Evolutionary conservation across 2,113 vertebrate species (phyloP).

Genomic region (Trogon surrucura): DNA sequence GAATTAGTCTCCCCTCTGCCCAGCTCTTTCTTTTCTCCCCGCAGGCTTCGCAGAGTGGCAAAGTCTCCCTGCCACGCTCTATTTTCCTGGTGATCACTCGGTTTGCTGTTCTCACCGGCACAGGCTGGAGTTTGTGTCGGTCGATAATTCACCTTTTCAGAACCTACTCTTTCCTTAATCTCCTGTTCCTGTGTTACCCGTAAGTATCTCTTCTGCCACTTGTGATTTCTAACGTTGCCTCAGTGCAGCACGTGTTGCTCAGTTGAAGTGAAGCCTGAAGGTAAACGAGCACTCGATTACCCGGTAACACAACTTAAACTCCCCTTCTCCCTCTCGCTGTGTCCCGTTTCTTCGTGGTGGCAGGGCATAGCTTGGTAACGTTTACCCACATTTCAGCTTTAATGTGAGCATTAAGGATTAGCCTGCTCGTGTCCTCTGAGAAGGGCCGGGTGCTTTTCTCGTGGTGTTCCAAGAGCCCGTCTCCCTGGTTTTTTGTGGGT

Average conservation of each 20-base stretch:
- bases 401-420: not conserved
- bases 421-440: not conserved
- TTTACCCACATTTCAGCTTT: not conserved
- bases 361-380: not conserved
- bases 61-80: constrained; percentile 92
- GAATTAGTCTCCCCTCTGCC: not conserved
- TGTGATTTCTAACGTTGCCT: not conserved
- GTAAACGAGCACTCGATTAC: not conserved
- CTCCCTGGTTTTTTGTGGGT: not conserved
- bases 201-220: constrained; percentile 77
- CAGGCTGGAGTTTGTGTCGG: constrained; percentile 94
- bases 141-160: constrained; percentile 96
- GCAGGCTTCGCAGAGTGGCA: constrained; percentile 94
- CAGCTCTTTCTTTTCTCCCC: constrained; percentile 15
- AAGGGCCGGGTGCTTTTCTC: not conserved
- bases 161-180: constrained; percentile 94
- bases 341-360: not conserved
- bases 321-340: not conserved
- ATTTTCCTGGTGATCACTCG: constrained; percentile 90
- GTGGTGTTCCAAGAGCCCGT: fast-evolving
- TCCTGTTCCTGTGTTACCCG: constrained; percentile 99
- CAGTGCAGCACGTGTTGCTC: not conserved
- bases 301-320: not conserved
- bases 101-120: constrained; percentile 94
- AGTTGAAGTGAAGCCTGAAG: not conserved